phyloP scores from a whole-genome alignment of 1,140 invertebrate genomes.

The Neodiprion lecontei region DNA sequence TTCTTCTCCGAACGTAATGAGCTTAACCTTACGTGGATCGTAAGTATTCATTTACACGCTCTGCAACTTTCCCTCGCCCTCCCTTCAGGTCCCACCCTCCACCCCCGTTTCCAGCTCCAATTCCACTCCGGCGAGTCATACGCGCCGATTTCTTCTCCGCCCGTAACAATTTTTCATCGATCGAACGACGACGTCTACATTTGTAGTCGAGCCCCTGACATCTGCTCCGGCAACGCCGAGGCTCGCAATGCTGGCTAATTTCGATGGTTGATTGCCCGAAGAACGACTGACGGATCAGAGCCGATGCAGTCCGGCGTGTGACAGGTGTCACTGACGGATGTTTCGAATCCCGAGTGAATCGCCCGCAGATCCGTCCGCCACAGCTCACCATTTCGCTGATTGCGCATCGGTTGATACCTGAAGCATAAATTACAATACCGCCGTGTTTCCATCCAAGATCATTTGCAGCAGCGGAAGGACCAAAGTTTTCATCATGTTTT shows the following conservation, averaged over 20 bases:
- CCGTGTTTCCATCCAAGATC: constrained; percentile 5
- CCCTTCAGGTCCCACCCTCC: constrained; percentile 6
- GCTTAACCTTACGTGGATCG: constrained; percentile 3
- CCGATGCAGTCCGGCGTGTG: constrained; percentile 47
- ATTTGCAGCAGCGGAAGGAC: background rate
- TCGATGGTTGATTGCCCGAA: background rate
- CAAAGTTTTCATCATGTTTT: constrained; percentile 26
- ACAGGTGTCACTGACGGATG: constrained; percentile 54
- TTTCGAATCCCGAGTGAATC: constrained; percentile 47
- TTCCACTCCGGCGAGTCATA: too few relatives aligned
- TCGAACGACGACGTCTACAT: constrained; percentile 21
- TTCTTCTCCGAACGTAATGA: constrained; percentile 37
- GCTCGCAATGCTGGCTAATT: too few relatives aligned
- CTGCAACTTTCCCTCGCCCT: constrained; percentile 12
- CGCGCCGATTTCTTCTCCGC: too few relatives aligned
- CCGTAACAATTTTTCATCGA: constrained; percentile 21
- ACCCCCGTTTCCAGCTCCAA: constrained; percentile 18
- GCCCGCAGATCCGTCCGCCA: constrained; percentile 2
- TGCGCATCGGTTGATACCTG: constrained; percentile 32
- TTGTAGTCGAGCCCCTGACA: too few relatives aligned
- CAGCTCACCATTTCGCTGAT: too few relatives aligned
- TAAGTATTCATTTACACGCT: constrained; percentile 7
- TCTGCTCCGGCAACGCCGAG: too few relatives aligned
- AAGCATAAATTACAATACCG: constrained; percentile 43
- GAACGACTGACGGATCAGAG: constrained; percentile 34